Evolutionary conservation across 1,140 invertebrate genomes (phyloP).

Genomic region (Pachypsylla venusta): DNA sequence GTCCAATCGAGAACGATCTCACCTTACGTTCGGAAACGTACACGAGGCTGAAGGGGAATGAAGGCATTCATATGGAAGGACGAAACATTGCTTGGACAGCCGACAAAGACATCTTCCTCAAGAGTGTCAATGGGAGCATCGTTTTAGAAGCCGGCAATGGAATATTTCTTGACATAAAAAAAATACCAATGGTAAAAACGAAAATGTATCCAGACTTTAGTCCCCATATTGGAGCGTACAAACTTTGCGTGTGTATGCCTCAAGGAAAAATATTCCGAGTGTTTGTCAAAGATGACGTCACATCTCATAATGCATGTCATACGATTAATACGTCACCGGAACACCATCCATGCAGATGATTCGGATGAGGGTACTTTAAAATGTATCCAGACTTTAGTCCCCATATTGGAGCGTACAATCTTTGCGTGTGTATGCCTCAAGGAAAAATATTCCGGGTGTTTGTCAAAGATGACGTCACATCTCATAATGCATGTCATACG

Average conservation of each 20-base stretch:
- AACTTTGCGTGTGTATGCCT: conserved; percentile 77
- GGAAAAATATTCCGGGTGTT: conserved; percentile 65
- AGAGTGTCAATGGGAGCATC: conserved; percentile 61
- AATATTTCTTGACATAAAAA: conserved; percentile 51
- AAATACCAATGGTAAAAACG: conserved; percentile 43
- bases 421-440: conserved; percentile 75
- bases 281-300: conserved; percentile 40
- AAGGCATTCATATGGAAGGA: conserved; percentile 40
- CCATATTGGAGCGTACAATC: conserved; percentile 41
- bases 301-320: conserved; percentile 24
- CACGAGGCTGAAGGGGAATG: conserved; percentile 22
- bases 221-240: conserved; percentile 35
- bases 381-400: background rate
- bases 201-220: background rate
- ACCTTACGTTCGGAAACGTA: conserved; percentile 38
- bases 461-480: conserved; percentile 37
- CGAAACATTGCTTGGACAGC: conserved; percentile 48
- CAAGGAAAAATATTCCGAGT: conserved; percentile 64
- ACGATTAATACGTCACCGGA: conserved; percentile 29
- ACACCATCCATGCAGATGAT: conserved; percentile 49
- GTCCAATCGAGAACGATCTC: conserved; percentile 50
- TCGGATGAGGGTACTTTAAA: background rate
- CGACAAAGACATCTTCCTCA: conserved; percentile 60
- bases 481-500: conserved; percentile 22
- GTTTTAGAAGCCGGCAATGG: conserved; percentile 52